A percentile compares a stretch with the other conserved stretches of the same genome.
These are phyloP conservation scores for Diaperis boleti DNA, from an alignment of 2,888 invertebrate genomes.

Conservation along the genomic window DNA sequence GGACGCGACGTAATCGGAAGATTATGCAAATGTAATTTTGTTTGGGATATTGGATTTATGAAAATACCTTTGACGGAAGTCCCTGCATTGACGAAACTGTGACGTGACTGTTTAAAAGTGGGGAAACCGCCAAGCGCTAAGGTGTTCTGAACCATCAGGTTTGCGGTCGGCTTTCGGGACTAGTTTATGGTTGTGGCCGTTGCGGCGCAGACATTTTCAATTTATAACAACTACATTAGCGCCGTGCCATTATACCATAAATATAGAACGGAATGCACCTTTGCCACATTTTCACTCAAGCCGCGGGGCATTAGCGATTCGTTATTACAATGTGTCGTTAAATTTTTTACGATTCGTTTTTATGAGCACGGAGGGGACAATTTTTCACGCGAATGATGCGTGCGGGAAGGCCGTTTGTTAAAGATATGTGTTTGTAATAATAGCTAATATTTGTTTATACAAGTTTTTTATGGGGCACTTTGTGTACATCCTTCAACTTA, in stretches of 20 bases:
- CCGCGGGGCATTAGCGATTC: neutral
- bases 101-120: neutral
- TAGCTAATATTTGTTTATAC: no score
- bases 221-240: conserved; percentile 49
- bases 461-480: no score
- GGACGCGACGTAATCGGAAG: conserved; percentile 61
- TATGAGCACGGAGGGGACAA: neutral
- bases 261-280: conserved; percentile 11
- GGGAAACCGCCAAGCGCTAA: conserved; percentile 8
- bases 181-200: conserved; percentile 51
- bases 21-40: conserved; percentile 67
- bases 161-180: conserved; percentile 47
- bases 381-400: neutral
- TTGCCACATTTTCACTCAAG: conserved; percentile 14
- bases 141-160: conserved; percentile 38
- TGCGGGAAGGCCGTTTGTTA: neutral
- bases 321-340: neutral
- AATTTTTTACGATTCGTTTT: conserved; percentile 1
- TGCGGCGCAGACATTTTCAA: conserved; percentile 54
- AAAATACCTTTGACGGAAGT: conserved; percentile 62
- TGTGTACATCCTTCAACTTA: no score
- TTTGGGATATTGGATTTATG: conserved; percentile 67
- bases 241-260: conserved; percentile 29
- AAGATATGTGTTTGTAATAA: neutral
- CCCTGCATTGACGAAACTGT: conserved; percentile 54